phyloP scores from a whole-genome alignment of 2,797 vertebrate genomes.

The Acanthurus lineatus region DNA sequence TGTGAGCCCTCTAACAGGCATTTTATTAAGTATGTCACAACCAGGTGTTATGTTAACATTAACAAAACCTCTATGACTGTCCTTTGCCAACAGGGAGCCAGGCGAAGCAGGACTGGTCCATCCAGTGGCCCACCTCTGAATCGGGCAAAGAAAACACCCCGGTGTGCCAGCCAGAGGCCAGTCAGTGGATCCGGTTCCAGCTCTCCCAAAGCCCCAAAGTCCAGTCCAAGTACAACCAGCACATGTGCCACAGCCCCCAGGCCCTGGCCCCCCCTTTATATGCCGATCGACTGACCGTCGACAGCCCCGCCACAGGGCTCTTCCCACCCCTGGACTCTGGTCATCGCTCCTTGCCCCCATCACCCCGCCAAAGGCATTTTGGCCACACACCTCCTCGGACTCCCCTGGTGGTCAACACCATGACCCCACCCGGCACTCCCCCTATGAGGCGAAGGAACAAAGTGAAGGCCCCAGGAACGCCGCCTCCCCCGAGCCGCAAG shows the following conservation, averaged over 20 bases:
- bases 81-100: constrained; percentile 88
- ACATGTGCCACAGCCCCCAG: constrained; percentile 89
- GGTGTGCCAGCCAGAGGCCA: constrained; percentile 86
- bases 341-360: constrained; percentile 93
- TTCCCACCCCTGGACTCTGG: constrained; percentile 88
- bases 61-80: constrained; percentile 21
- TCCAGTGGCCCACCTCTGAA: constrained; percentile 96
- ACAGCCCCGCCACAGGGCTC: constrained; percentile 87
- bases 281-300: constrained; percentile 91
- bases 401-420: constrained; percentile 92
- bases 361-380: constrained; percentile 93
- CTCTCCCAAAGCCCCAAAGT: constrained; percentile 93
- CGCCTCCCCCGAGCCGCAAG: constrained; percentile 94
- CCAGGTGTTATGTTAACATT: not conserved
- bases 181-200: constrained; percentile 92
- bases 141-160: constrained; percentile 94
- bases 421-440: constrained; percentile 92
- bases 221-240: constrained; percentile 91
- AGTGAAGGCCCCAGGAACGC: constrained; percentile 94
- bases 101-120: constrained; percentile 96
- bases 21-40: not conserved
- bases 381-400: constrained; percentile 93
- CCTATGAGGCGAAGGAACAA: constrained; percentile 93
- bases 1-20: not conserved
- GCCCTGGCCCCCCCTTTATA: constrained; percentile 83